Evolutionary conservation across 2,113 vertebrate genomes (phyloP).

Genomic region (Pungitius pungitius): DNA sequence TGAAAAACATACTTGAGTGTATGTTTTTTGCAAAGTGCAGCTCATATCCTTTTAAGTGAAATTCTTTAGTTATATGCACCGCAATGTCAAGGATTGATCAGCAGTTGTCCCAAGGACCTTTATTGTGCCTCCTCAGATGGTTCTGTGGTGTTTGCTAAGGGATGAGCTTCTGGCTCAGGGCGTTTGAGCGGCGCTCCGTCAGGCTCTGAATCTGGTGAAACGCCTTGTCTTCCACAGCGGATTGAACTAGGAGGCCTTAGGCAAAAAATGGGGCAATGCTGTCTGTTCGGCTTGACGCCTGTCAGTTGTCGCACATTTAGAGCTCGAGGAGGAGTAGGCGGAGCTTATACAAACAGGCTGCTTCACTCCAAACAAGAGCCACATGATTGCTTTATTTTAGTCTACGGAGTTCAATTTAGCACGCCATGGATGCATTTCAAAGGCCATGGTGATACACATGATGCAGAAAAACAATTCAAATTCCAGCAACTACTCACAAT

Average conservation of each 20-base stretch:
- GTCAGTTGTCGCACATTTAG: conserved; percentile 48
- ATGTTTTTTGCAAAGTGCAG: neutral
- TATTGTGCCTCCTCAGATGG: conserved; percentile 22
- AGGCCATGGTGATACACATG: neutral
- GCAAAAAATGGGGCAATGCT: conserved; percentile 30
- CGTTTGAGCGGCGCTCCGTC: conserved; percentile 26
- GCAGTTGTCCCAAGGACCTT: conserved; percentile 9
- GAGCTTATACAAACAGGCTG: neutral
- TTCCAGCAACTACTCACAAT: neutral
- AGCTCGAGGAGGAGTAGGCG: conserved; percentile 10
- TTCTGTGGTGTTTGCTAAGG: conserved; percentile 29
- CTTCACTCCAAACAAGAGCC: neutral
- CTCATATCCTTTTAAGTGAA: neutral
- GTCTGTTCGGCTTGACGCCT: conserved; percentile 44
- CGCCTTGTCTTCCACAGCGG: conserved; percentile 43
- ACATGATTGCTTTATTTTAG: neutral
- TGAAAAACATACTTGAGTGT: neutral
- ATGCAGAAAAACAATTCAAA: neutral
- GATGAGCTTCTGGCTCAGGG: conserved; percentile 37
- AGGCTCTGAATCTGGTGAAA: conserved; percentile 29
- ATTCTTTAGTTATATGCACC: neutral
- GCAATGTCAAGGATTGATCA: conserved; percentile 4
- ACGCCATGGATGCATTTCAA: neutral
- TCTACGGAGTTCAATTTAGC: neutral
- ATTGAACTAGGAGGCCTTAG: conserved; percentile 29